phyloP scores from a whole-genome alignment of 1,140 invertebrate genomes.

The Cherax quadricarinatus region DNA sequence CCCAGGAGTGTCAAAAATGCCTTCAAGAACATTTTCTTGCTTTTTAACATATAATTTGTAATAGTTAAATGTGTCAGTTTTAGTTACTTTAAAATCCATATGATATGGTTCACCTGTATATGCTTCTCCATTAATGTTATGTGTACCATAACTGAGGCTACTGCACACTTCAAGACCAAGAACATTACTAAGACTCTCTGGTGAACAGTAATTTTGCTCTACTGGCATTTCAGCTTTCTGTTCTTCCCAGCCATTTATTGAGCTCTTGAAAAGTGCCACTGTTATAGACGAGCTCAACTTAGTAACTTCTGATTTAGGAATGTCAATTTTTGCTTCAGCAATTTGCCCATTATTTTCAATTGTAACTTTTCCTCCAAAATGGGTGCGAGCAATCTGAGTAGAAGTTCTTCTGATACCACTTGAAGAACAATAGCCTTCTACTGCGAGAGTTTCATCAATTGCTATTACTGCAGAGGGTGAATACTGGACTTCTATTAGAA shows the following conservation, averaged over 20 bases:
- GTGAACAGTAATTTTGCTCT: not conserved
- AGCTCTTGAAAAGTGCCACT: constrained; percentile 18
- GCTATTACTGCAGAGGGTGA: constrained; percentile 35
- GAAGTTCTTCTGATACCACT: constrained; percentile 46
- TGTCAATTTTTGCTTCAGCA: constrained; percentile 18
- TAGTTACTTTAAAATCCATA: constrained; percentile 27
- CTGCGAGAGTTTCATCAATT: constrained; percentile 35
- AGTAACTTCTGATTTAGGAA: constrained; percentile 23
- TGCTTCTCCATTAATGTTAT: not conserved
- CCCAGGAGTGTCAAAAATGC: constrained; percentile 50
- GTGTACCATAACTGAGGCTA: not conserved
- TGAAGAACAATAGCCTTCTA: constrained; percentile 34
- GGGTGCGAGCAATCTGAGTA: constrained; percentile 25
- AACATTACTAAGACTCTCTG: constrained; percentile 16
- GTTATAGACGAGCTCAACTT: constrained; percentile 36
- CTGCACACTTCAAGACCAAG: constrained; percentile 32
- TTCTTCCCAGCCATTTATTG: constrained; percentile 17
- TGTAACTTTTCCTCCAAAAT: constrained; percentile 32
- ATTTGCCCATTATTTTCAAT: constrained; percentile 14
- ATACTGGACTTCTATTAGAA: not conserved
- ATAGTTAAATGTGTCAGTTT: constrained; percentile 49
- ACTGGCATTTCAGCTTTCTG: not conserved
- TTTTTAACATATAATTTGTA: constrained; percentile 41
- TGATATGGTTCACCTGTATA: constrained; percentile 23
- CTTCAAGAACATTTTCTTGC: constrained; percentile 36